Percentiles rank a stretch among this genome's conserved stretches.
Conservation (phyloP, 1,140 invertebrate genomes). For the Camponotus floridanus region DNA sequence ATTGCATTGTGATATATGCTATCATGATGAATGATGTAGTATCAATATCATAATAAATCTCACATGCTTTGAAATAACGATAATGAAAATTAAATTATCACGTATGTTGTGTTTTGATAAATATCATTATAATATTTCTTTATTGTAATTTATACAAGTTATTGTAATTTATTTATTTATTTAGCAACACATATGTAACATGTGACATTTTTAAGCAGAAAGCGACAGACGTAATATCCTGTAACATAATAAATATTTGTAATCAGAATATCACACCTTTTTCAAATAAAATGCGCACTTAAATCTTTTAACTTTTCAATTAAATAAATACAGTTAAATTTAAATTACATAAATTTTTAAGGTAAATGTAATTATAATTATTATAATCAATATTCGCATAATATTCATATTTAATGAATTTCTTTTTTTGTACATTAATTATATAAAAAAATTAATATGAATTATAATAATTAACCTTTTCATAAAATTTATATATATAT, state of each 20-base stretch:
- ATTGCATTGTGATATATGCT: not conserved
- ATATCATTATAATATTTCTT: too few species aligned
- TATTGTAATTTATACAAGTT: not conserved
- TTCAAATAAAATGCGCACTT: not conserved
- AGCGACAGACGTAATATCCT: not conserved
- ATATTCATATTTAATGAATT: not conserved
- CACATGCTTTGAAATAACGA: not conserved
- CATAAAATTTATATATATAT: not conserved
- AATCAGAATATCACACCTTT: not conserved
- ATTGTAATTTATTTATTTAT: not conserved
- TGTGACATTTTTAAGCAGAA: not conserved
- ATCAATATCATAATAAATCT: not conserved
- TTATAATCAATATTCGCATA: not conserved
- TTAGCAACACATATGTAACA: not conserved
- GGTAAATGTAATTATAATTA: not conserved
- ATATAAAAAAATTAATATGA: not conserved
- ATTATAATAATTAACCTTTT: slow-evolving; percentile 6
- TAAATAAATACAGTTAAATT: not conserved
- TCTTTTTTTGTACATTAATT: not conserved
- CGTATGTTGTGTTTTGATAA: too few species aligned
- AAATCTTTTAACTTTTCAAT: slow-evolving; percentile 5
- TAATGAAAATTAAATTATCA: not conserved
- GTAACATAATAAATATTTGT: not conserved
- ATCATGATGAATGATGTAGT: not conserved
- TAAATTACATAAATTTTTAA: not conserved